Evolutionary conservation across 2,888 invertebrate genomes (phyloP).

Genomic region (Philopedon plagiatum): DNA sequence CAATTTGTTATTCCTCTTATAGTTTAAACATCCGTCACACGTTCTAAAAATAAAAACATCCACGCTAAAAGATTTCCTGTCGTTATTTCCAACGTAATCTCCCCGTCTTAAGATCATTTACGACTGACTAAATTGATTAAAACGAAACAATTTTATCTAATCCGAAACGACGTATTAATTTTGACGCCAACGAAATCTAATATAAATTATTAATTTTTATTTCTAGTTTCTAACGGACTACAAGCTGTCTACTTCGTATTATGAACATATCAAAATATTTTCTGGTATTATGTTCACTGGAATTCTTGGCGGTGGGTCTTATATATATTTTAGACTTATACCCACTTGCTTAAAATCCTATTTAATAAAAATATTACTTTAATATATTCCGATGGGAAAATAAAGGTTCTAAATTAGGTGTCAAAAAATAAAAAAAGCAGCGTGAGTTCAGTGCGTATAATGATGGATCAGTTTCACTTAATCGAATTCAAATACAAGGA

Average conservation of each 20-base stretch:
- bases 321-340: not conserved
- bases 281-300: not conserved
- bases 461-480: no score
- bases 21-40: no score
- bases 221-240: conserved; percentile 1
- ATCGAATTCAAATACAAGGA: no score
- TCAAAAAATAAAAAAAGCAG: no score
- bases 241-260: not conserved
- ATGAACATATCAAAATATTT: conserved; percentile 9
- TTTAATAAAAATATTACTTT: no score
- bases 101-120: not conserved
- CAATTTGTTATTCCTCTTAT: no score
- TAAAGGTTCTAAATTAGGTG: no score
- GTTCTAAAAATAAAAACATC: no score
- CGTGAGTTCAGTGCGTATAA: no score
- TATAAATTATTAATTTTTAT: not conserved
- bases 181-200: not conserved
- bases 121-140: not conserved
- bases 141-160: not conserved
- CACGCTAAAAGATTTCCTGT: not conserved
- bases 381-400: no score
- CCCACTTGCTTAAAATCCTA: not conserved
- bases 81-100: not conserved
- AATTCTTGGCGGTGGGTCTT: conserved; percentile 2
- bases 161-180: not conserved